Evolutionary conservation across 1,140 invertebrate genomes (phyloP), one percentile per base, ranked within the genome.

Genomic region (Oedothorax gibbosus): DNA sequence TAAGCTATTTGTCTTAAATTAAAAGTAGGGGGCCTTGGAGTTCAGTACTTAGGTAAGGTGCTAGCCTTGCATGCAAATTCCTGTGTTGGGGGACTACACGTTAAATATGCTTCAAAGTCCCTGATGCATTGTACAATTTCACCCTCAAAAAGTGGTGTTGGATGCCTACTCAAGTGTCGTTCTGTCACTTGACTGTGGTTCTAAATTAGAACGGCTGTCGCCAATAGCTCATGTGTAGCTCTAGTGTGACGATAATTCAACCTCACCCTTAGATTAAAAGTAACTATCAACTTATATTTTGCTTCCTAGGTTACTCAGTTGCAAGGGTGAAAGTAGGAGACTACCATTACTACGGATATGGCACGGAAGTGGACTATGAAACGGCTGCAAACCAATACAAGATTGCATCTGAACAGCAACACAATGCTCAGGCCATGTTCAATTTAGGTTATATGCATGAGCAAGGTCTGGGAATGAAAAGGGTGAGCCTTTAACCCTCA

Each of bases 371-470:
- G 0, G 98, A 99, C 90, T 98, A 97, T 88, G 96, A 98, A 90
- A 93, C 93, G 7, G 98, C 98, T 1, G 98, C 97, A 0, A 93
- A 94, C 86, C 96, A 99, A 88, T 94, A 93, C 90, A 93, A 97
- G 87, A 93, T 96, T 79, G 98, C 98, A 0, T 97, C 96, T 2
- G 98, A 99, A 83, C 95, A 97, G 87, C 96, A 99, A 87, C 94
- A 97, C 88, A 99, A 97, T 91, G 96, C 98, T 0, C 98, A 99
- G 89, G 98, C 99, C 8, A 98, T 99, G 94, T 99, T 99, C 89
- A 99, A 99, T 91, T 92, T 99, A 66, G 98, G 97, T 5, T 99
- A 99, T 89, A 99, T 99, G 98, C 98, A 99, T 90, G 98, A 99
- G 91, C 95, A 96, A 88, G 98, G 98, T 0, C 92, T 99, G 20